Conservation (phyloP, 2,888 invertebrate genomes). For the Sacculina carcini region DNA sequence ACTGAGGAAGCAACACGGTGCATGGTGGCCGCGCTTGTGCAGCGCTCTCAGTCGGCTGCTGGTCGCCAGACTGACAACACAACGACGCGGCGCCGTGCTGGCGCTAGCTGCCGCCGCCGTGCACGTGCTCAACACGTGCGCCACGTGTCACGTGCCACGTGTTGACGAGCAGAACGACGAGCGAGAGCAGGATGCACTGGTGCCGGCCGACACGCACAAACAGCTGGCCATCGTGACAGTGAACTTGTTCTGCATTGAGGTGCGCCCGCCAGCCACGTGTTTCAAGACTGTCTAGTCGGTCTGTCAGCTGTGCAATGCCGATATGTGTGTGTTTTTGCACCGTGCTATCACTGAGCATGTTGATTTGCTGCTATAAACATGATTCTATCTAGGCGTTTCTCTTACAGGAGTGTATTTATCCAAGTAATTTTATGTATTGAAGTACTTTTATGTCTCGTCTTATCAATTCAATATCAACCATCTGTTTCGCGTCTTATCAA, state of each 20-base stretch:
- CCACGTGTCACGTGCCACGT: too few species aligned
- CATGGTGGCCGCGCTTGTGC: constrained; percentile 9
- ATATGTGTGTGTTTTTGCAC: too few species aligned
- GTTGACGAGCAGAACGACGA: too few species aligned
- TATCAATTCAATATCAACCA: too few species aligned
- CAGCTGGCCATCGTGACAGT: not conserved
- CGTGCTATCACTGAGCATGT: too few species aligned
- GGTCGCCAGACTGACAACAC: constrained; percentile 14
- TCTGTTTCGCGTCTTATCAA: too few species aligned
- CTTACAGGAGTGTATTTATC: too few species aligned
- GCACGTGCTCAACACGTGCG: constrained; percentile 15
- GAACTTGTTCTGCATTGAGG: constrained; percentile 1
- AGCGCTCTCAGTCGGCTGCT: constrained; percentile 13
- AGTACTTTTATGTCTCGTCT: not conserved
- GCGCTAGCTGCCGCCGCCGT: constrained; percentile 17
- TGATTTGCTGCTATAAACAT: too few species aligned
- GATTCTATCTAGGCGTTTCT: too few species aligned
- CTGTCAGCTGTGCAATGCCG: too few species aligned
- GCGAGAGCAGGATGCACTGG: not conserved
- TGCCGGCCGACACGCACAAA: not conserved
- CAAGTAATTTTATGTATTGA: not conserved
- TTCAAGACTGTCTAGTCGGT: too few species aligned
- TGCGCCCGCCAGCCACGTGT: too few species aligned
- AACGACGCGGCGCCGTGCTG: constrained; percentile 18
- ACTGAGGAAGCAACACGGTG: not conserved